Evolutionary conservation across 2,113 vertebrate genomes (phyloP), one percentile per base, ranked within the genome.

Genomic region (Zosterops lateralis): DNA sequence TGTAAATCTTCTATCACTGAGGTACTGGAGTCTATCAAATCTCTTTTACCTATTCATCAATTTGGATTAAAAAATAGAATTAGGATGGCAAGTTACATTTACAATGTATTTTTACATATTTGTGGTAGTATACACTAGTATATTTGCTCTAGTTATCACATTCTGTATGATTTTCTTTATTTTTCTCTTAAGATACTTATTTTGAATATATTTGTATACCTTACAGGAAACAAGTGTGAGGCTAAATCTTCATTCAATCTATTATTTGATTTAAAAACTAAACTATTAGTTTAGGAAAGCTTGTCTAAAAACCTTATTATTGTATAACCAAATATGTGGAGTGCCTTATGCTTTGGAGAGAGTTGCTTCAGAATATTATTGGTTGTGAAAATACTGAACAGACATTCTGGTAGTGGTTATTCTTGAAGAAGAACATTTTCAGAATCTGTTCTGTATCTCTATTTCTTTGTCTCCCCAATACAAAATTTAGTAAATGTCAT

Each of bases 401-500:
- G 24, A 42, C 1, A 14, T 58, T 82, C 85, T 42, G 4, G 28
- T 45, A 82, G 44, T 20, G 6, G 17, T 57, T 47, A 21, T 38
- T 84, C 54, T 44, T 72, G 40, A 85, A 67, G 51, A 74, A 19
- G 13, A 82, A 45, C 15, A 65, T 38, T 93, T 93, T 79, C 68
- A 53, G 13, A 10, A 66, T 90, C 29, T 85, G 16, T 45, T 78
- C 50, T 53, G 6, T 65, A 65, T 60, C 32, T 66, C 29, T 38
- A 3, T 56, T 50, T 34, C 54, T 88, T 90, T 80, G 38, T 83
- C 61, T 90, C 71, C 76, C 72, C 87, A 45, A 56, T 71, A 56
- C 44, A 64, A 82, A 90, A 71, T 64, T 58, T 51, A 57, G 29
- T 38, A 65, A 85, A 80, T 66, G 4, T 36, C 3, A 1, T 22